Percentiles rank a stretch among this genome's conserved stretches.
Evolutionary conservation across 2,797 vertebrate genomes (phyloP).

Genomic region (Esox lucius): DNA sequence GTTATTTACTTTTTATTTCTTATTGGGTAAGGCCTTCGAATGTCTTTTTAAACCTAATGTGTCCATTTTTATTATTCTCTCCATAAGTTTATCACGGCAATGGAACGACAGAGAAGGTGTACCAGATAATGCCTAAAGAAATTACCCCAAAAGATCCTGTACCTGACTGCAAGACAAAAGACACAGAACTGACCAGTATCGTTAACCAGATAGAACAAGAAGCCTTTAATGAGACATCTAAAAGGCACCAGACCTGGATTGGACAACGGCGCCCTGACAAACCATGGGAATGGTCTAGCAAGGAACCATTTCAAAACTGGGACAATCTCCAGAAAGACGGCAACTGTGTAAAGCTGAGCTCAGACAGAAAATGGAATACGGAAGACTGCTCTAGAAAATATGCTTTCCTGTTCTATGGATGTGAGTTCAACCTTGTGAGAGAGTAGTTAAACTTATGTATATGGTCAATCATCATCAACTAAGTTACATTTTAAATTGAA

Average conservation of each 20-base stretch:
- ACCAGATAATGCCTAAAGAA: neutral
- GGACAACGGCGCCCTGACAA: neutral
- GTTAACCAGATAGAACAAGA: constrained; percentile 2
- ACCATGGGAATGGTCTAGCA: neutral
- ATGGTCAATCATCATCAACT: neutral
- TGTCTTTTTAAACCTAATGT: too few species aligned
- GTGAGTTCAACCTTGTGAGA: neutral
- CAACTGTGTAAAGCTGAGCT: neutral
- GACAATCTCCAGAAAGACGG: too few species aligned
- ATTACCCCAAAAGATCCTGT: neutral
- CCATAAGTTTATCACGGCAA: neutral
- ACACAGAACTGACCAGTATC: constrained; percentile 3
- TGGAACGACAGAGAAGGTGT: neutral
- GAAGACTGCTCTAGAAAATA: neutral
- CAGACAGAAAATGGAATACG: neutral
- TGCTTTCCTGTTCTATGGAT: neutral
- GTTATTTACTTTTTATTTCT: neutral
- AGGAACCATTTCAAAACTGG: neutral
- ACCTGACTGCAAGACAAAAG: neutral
- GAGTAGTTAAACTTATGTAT: neutral
- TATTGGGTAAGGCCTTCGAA: too few species aligned
- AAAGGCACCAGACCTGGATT: neutral
- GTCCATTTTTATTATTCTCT: neutral
- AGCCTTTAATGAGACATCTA: neutral
- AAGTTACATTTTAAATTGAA: neutral